phyloP scores from a whole-genome alignment of 2,113 vertebrate species.

The Noctilio leporinus region DNA sequence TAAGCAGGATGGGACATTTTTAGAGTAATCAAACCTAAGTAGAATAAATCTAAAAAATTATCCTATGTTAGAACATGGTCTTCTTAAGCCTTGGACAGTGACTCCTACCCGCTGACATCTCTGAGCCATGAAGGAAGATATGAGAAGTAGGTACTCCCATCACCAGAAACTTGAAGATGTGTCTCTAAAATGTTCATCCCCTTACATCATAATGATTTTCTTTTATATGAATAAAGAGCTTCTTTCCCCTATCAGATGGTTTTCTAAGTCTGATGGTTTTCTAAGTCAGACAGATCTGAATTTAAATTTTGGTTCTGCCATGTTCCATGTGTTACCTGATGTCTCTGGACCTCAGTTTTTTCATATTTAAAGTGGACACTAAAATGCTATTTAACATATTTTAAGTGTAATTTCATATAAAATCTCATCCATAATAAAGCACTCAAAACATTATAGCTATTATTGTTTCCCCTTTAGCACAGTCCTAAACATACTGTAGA shows the following conservation, averaged over 20 bases:
- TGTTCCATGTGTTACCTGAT: not conserved
- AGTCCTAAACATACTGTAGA: not conserved
- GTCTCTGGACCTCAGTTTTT: not conserved
- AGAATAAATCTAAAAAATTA: not conserved
- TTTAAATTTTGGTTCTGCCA: not conserved
- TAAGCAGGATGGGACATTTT: not conserved
- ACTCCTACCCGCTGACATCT: not conserved
- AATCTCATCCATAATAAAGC: not conserved
- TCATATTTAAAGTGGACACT: not conserved
- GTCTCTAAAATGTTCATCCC: not conserved
- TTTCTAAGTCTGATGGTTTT: not conserved
- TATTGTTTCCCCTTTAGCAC: not conserved
- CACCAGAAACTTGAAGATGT: not conserved
- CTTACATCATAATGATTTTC: not conserved
- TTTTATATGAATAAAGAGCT: not conserved
- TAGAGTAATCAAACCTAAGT: not conserved
- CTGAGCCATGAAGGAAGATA: not conserved
- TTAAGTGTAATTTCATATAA: not conserved
- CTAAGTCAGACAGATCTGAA: not conserved
- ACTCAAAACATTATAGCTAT: not conserved
- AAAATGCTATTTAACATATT: not conserved
- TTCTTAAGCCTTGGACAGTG: not conserved
- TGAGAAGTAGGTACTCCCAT: not conserved
- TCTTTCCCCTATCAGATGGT: not conserved
- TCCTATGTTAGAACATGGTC: not conserved